Evolutionary conservation across 2,797 vertebrate species (phyloP), one percentile per base, ranked within the genome.

Genomic region (Garrulus glandarius): DNA sequence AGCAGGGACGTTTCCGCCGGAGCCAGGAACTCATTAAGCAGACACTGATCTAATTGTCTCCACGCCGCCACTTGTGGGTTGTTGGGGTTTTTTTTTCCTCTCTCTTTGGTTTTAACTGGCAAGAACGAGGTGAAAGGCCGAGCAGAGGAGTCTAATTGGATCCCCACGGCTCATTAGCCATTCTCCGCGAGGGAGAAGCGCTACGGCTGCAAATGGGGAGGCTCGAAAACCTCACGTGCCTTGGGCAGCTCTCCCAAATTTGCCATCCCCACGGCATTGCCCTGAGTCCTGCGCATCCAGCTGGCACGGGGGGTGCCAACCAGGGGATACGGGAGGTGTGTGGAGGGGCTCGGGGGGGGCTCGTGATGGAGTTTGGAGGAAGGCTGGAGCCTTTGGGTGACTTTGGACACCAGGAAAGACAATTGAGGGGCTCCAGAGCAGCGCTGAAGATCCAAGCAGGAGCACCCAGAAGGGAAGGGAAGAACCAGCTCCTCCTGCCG

Each of bases 41-140:
- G 84, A 91, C 89, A 49, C 84, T 52, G 84, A 93, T 84, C 91
- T 87, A 84, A 91, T 87, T 91, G 84, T 79, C 87, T 94, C 50
- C 34, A 15, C 1, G 0, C 26, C 0, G 1, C n/a, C 0, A 13
- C 84, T 76, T 39, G 36, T 22, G 57, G 30, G 50, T 1, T 15
- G 13, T 15, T 16, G 39, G 39, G 39, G 39, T 18, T 22, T 20
- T 36, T 11, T 4, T 4, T 18, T n/a, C n/a, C 34, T 46, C 30
- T 52, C 22, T 5, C 23, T 71, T 41, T 29, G 50, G 30, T 63
- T 69, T 87, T 29, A 44, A 43, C 53, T 1, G 5, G n/a, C 44
- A 6, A 59, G 68, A 50, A 43, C 0, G 32, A 87, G 83, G 82
- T 12, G 5, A 87, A 85, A 84, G 57, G 63, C 60, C n/a, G 22